These are phyloP conservation scores for Drosophila sordidula DNA, from an alignment of 2,888 invertebrate genomes.

Conservation along the genomic window DNA sequence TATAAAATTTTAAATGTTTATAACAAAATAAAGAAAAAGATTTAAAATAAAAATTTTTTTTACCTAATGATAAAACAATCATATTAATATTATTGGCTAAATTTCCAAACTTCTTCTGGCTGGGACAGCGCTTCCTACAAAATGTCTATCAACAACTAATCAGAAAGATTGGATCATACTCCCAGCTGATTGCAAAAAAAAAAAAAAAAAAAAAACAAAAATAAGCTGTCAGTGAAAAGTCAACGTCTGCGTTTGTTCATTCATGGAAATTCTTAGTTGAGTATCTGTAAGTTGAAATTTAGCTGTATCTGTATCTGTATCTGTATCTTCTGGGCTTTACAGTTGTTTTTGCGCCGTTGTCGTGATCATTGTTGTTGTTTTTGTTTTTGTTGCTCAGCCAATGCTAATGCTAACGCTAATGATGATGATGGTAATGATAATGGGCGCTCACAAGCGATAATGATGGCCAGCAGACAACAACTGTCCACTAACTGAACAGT, in stretches of 20 bases:
- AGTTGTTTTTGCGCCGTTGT: slow-evolving; percentile 59
- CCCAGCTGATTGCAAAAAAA: not conserved
- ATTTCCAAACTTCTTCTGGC: no score
- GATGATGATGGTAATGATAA: slow-evolving; percentile 63
- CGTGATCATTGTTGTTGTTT: slow-evolving; percentile 15
- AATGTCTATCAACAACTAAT: not conserved
- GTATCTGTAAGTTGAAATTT: slow-evolving; percentile 48
- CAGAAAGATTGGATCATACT: slow-evolving; percentile 2
- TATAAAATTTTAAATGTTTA: no score
- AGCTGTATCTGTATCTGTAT: slow-evolving; percentile 40
- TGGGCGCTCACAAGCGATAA: slow-evolving; percentile 60
- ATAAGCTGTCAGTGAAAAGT: slow-evolving; percentile 14
- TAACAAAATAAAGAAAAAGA: no score
- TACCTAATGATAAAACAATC: no score
- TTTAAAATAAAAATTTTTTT: no score
- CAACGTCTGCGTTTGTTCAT: slow-evolving; percentile 32
- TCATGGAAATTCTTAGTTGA: slow-evolving; percentile 29
- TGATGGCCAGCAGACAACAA: slow-evolving; percentile 45
- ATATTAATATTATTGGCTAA: no score
- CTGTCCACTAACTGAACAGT: slow-evolving; percentile 53
- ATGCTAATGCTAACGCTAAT: slow-evolving; percentile 48
- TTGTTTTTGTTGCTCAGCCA: slow-evolving; percentile 13
- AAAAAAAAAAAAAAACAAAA: not conserved
- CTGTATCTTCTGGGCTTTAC: slow-evolving; percentile 41
- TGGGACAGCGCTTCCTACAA: not conserved